These are phyloP conservation scores for Drosophila repletoides DNA, from an alignment of 1,140 invertebrate species.

Conservation along the genomic window DNA sequence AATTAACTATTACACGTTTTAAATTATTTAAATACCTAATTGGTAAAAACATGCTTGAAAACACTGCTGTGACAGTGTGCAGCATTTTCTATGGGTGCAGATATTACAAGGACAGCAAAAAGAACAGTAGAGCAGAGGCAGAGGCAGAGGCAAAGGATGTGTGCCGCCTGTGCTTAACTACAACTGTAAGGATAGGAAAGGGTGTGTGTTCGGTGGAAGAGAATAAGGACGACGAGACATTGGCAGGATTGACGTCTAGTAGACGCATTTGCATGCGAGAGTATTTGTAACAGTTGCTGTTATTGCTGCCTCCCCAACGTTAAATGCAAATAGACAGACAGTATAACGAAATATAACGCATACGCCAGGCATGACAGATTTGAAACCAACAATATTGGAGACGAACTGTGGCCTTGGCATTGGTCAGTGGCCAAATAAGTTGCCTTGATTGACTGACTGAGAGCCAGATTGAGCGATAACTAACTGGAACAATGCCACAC, in stretches of 20 bases:
- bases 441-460: conserved; percentile 10
- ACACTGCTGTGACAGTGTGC: conserved; percentile 8
- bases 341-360: conserved; percentile 11
- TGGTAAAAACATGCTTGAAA: not conserved
- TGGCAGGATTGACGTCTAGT: conserved; percentile 29
- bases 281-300: conserved; percentile 42
- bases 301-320: conserved; percentile 38
- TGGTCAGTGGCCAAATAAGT: conserved; percentile 2
- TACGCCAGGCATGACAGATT: conserved; percentile 10
- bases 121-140: not conserved
- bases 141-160: conserved; percentile 30
- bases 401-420: not conserved
- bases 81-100: not conserved
- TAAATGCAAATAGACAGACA: conserved; percentile 50
- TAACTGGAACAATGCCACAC: conserved; percentile 7
- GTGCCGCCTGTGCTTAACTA: conserved; percentile 66
- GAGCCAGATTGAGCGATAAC: not conserved
- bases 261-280: conserved; percentile 65
- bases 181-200: not conserved
- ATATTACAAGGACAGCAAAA: not conserved
- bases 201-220: not conserved
- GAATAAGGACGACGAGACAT: too few species aligned
- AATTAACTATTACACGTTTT: too few species aligned
- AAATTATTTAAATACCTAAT: too few species aligned
- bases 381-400: not conserved